Base-by-base conservation (phyloP, 2,797 vertebrate species). In the Poecilia velifera region DNA sequence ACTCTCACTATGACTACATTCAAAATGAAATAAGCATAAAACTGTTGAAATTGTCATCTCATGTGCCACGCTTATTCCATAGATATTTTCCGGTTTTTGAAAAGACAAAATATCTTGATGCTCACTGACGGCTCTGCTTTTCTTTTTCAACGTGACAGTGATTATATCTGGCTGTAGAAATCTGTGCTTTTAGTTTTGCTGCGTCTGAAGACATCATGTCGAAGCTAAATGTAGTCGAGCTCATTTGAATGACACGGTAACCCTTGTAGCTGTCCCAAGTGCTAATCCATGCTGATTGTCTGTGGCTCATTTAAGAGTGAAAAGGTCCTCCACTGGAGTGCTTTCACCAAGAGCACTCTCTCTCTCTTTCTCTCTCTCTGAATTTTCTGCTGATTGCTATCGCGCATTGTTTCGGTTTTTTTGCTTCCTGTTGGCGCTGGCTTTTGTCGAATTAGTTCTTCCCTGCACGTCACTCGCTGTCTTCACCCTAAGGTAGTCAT, bases 301-400 rank as follows among this genome's bases (percentile, higher is more conserved):
- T 84, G 82, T 22, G 9, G 85, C 91, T 94, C 90, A 92, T 94
- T 93, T 91, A 91, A 88, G 86, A 90, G 34, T 92, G 91, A 93
- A 94, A 91, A 85, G 89, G 18, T 82, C 80, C 89, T 90, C 85
- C 51, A 72, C 84, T 90, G 90, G 88, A 91, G 91, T 57, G 89
- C 87, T 92, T 93, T 93, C 80, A 88, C 82, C 41, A 79, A 74
- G 84, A 88, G 20, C 49, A 0, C 49, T 49, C 18, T 22, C 49
- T 87, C 51, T 91, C 85, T 91, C 82, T 86, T 3, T 87, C 78
- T 76, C 74, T 89, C 36, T 25, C 22, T 91, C 82, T 86, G 81
- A 55, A 51, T 90, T 91, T 84, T 82, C 83, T 18, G 1, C 36
- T 68, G 18, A 62, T 80, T 51, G 82, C 90, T 91, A 92, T 90